Conservation (phyloP, 2,888 invertebrate genomes). For the Ormyrus labotus region DNA sequence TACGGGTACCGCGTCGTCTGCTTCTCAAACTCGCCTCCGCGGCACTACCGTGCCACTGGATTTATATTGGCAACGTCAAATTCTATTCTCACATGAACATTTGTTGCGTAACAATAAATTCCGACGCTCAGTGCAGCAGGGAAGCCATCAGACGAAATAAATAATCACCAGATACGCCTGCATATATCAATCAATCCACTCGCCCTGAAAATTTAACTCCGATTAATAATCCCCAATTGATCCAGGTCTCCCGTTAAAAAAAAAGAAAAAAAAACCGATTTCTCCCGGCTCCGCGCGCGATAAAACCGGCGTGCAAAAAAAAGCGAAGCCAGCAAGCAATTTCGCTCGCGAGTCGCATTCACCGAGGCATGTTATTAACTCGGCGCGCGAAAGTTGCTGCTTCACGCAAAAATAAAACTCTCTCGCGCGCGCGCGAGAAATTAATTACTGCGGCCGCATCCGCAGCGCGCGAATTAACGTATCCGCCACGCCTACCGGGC, state of each 20-base stretch:
- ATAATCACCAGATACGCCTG: constrained; percentile 11
- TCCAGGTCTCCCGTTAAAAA: background rate
- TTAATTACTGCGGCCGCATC: constrained; percentile 60
- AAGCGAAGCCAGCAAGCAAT: background rate
- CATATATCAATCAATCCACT: constrained; percentile 15
- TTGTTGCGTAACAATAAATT: too few species aligned
- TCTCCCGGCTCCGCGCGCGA: background rate
- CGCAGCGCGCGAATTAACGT: constrained; percentile 38
- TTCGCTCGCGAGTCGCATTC: constrained; percentile 22
- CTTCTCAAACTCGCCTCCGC: too few species aligned
- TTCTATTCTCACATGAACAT: too few species aligned
- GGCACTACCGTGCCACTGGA: too few species aligned
- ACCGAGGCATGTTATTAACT: constrained; percentile 41
- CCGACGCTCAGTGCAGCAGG: too few species aligned
- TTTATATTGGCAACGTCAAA: too few species aligned
- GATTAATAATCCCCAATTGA: constrained; percentile 34
- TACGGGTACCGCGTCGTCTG: too few species aligned
- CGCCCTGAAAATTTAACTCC: constrained; percentile 1
- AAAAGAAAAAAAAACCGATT: background rate
- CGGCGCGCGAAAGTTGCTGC: constrained; percentile 52
- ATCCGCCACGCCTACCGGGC: constrained; percentile 56
- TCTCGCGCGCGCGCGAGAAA: constrained; percentile 57
- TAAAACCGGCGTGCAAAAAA: background rate
- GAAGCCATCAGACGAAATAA: background rate
- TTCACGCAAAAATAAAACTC: constrained; percentile 60